These are phyloP conservation scores for Apomyelois bistriatella DNA, from an alignment of 2,888 invertebrate species.

Conservation along the genomic window DNA sequence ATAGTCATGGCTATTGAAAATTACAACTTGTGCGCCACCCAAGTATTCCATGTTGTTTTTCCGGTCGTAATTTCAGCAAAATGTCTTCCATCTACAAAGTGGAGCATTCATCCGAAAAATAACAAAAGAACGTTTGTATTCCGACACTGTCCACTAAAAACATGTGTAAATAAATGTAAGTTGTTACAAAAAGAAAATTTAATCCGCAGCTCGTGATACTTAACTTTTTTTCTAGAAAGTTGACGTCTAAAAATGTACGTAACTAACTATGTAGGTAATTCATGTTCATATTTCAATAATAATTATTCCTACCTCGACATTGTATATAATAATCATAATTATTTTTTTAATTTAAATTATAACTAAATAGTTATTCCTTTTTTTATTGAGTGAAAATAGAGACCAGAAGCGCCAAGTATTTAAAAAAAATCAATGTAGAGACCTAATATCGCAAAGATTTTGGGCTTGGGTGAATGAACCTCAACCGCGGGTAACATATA, in stretches of 20 bases:
- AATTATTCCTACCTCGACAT: no score
- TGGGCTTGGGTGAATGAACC: no score
- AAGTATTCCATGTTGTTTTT: neutral
- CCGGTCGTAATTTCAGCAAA: slow-evolving; percentile 10
- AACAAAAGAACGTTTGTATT: slow-evolving; percentile 23
- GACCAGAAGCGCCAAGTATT: no score
- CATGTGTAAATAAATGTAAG: slow-evolving; percentile 2
- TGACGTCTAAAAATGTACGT: neutral
- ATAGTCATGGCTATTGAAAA: no score
- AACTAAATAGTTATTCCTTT: no score
- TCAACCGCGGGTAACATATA: no score
- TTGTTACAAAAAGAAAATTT: neutral
- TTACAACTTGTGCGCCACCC: neutral
- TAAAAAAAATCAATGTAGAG: no score
- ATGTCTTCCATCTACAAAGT: slow-evolving; percentile 32
- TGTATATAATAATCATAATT: no score
- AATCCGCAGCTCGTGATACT: neutral
- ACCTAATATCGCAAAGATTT: no score
- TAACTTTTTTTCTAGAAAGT: neutral
- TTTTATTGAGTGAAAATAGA: no score
- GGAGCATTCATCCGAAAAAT: slow-evolving; percentile 33
- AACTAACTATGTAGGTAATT: slow-evolving; percentile 11
- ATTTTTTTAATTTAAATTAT: no score
- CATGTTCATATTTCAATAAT: no score
- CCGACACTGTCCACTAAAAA: slow-evolving; percentile 5